Conservation (phyloP, 2,888 invertebrate species). For the Holacanthella duospinosa region DNA sequence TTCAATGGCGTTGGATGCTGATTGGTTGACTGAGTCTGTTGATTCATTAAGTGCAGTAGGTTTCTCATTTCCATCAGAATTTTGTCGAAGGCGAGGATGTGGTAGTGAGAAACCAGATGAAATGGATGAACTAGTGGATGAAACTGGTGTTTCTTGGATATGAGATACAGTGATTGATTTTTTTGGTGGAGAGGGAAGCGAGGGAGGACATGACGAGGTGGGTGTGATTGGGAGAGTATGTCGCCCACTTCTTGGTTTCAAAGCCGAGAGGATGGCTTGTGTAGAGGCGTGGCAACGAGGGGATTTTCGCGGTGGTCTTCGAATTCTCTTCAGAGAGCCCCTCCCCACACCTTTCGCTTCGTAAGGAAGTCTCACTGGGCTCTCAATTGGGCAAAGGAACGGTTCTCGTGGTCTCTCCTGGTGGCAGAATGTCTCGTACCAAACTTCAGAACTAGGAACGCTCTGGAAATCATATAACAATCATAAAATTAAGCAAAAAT, state of each 20-base stretch:
- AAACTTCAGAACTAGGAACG: constrained; percentile 60
- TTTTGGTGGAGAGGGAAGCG: neutral
- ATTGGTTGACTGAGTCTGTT: neutral
- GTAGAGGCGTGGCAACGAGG: constrained; percentile 82
- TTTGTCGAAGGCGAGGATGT: neutral
- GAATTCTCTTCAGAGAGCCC: constrained; percentile 18
- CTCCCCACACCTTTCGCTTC: constrained; percentile 26
- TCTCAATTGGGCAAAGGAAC: neutral
- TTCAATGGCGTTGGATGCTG: constrained; percentile 1
- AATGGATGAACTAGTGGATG: neutral
- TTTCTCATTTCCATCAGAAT: neutral
- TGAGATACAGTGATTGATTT: neutral
- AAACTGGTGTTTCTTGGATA: neutral
- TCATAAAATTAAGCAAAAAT: no score
- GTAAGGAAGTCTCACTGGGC: constrained; percentile 29
- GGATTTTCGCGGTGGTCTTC: constrained; percentile 59
- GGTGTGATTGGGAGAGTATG: neutral
- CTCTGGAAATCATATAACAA: no score
- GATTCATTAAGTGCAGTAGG: neutral
- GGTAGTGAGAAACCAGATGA: no score
- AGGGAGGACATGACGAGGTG: no score
- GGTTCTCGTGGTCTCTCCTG: constrained; percentile 50
- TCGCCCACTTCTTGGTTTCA: constrained; percentile 16
- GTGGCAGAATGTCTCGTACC: constrained; percentile 66
- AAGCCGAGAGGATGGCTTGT: constrained; percentile 56